These are phyloP conservation scores for Cecidostiba fungosa DNA, from an alignment of 2,888 invertebrate species.

Conservation along the genomic window DNA sequence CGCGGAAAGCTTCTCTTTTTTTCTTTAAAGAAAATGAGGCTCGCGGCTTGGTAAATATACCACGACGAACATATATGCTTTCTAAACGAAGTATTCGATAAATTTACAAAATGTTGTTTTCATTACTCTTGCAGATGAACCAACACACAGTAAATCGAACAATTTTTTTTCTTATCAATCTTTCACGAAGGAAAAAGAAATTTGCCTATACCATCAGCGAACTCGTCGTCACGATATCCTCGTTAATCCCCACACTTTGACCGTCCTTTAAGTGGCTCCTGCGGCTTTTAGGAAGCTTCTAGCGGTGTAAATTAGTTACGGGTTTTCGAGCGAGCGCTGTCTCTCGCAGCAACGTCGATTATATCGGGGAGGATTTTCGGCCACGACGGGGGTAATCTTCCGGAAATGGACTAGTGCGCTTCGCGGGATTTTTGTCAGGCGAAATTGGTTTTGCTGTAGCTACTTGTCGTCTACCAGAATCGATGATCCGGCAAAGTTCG, in stretches of 20 bases:
- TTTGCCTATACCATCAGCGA: neutral
- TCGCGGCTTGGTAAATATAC: neutral
- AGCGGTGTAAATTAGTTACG: constrained; percentile 55
- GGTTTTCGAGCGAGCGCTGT: neutral
- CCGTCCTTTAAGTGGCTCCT: constrained; percentile 34
- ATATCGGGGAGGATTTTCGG: constrained; percentile 45
- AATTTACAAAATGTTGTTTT: too few relatives aligned
- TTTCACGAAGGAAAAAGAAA: constrained; percentile 33
- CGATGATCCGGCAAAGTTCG: too few relatives aligned
- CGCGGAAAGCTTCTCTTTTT: neutral
- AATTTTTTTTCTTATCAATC: constrained; percentile 34
- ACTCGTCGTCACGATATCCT: constrained; percentile 35
- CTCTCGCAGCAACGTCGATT: constrained; percentile 25
- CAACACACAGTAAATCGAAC: too few relatives aligned
- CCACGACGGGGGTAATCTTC: constrained; percentile 36
- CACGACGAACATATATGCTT: neutral
- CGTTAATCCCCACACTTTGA: constrained; percentile 41
- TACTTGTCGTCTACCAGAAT: too few relatives aligned
- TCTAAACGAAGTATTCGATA: too few relatives aligned
- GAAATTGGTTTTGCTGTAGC: neutral
- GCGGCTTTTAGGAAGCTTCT: constrained; percentile 51
- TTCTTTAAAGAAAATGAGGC: neutral
- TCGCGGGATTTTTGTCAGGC: neutral
- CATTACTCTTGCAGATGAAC: too few relatives aligned
- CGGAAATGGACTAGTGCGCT: constrained; percentile 40